These are phyloP conservation scores for Asbolus verrucosus DNA, from an alignment of 1,140 invertebrate genomes.

Conservation along the genomic window DNA sequence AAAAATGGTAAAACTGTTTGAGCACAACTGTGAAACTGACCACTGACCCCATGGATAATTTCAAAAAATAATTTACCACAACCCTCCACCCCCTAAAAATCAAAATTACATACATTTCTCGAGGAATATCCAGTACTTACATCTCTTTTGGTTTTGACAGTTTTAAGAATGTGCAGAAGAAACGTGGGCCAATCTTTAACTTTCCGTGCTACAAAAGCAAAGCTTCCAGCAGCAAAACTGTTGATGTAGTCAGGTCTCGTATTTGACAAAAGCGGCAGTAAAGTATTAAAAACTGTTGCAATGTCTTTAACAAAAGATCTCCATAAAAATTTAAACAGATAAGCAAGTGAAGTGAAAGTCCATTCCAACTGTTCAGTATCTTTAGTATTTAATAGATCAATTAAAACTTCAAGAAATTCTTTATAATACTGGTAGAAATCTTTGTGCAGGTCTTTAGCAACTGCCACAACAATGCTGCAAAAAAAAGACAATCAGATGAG, in stretches of 20 bases:
- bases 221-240: constrained; percentile 94
- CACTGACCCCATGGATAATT: constrained; percentile 81
- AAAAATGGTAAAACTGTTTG: constrained; percentile 74
- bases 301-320: constrained; percentile 85
- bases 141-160: constrained; percentile 74
- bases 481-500: constrained; percentile 29
- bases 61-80: constrained; percentile 89
- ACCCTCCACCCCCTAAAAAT: constrained; percentile 70
- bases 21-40: constrained; percentile 85
- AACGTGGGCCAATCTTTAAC: constrained; percentile 83
- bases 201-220: constrained; percentile 92
- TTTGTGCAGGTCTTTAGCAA: constrained; percentile 86
- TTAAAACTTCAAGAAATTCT: constrained; percentile 75
- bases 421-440: constrained; percentile 89
- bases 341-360: constrained; percentile 85
- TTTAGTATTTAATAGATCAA: constrained; percentile 80
- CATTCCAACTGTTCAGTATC: constrained; percentile 86
- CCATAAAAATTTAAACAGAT: constrained; percentile 90
- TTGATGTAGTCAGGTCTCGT: constrained; percentile 83
- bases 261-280: constrained; percentile 81
- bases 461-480: constrained; percentile 83
- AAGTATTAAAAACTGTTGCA: constrained; percentile 76
- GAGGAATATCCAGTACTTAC: too few species aligned
- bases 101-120: too few species aligned
- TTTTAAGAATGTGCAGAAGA: constrained; percentile 76